phyloP scores from a whole-genome alignment of 2,113 vertebrate species.

The Tragulus kanchil region DNA sequence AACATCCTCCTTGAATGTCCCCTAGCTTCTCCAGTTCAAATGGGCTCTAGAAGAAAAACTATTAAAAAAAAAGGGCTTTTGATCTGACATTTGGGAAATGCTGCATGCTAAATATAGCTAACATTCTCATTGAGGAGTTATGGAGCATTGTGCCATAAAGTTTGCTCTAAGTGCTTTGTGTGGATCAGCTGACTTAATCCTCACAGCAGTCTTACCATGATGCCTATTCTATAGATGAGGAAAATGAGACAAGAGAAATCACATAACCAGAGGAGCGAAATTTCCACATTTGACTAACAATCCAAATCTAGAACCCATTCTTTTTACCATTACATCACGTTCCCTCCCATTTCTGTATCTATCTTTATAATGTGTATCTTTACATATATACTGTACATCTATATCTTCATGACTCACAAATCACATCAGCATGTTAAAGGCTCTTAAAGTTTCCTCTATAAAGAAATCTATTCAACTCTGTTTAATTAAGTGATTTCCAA shows the following conservation, averaged over 20 bases:
- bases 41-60: too few relatives aligned
- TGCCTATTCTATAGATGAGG: background rate
- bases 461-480: conserved; percentile 20
- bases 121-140: background rate
- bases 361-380: conserved; percentile 6
- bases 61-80: too few relatives aligned
- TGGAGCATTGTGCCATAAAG: background rate
- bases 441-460: conserved; percentile 50
- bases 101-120: background rate
- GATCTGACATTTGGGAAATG: background rate
- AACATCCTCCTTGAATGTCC: background rate
- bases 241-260: background rate
- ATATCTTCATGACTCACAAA: conserved; percentile 51
- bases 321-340: background rate
- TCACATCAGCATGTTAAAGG: conserved; percentile 12
- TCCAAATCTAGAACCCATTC: background rate
- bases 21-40: too few relatives aligned
- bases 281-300: background rate
- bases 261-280: background rate
- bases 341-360: background rate
- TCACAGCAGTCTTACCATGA: background rate
- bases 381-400: background rate
- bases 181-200: background rate
- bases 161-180: background rate
- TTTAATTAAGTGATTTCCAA: conserved; percentile 44